Evolutionary conservation across 1,140 invertebrate species (phyloP).

Genomic region (Glossosoma conforme): DNA sequence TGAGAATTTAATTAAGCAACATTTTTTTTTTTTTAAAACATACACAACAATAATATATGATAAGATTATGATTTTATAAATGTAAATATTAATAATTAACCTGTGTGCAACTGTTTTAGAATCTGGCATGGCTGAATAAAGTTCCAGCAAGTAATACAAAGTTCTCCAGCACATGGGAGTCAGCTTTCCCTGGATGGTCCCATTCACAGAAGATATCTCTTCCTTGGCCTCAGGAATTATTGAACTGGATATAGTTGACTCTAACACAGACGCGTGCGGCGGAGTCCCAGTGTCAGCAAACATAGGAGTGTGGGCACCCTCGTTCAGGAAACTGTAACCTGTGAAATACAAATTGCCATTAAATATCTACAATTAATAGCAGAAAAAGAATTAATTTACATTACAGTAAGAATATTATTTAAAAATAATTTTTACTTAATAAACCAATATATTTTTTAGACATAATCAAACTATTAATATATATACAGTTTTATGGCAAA

Average conservation of each 20-base stretch:
- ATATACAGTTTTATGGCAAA: too few species aligned
- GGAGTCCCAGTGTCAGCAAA: constrained; percentile 43
- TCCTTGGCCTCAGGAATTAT: constrained; percentile 26
- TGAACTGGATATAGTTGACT: constrained; percentile 19
- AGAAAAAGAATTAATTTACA: constrained; percentile 3
- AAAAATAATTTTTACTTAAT: too few species aligned
- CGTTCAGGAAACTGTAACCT: constrained; percentile 64
- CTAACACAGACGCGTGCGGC: constrained; percentile 20
- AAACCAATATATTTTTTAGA: too few species aligned
- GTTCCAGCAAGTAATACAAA: constrained; percentile 85
- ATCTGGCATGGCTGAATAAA: constrained; percentile 92
- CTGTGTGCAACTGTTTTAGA: constrained; percentile 78
- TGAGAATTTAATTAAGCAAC: too few species aligned
- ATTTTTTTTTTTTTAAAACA: too few species aligned
- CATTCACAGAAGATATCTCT: constrained; percentile 21
- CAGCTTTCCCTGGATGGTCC: constrained; percentile 33
- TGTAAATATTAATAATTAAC: too few species aligned
- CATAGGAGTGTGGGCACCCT: constrained; percentile 67
- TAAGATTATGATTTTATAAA: too few species aligned
- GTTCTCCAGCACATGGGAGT: constrained; percentile 91
- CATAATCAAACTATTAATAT: too few species aligned
- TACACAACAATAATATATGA: too few species aligned
- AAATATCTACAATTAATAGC: not conserved
- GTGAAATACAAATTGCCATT: constrained; percentile 4
- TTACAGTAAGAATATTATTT: too few species aligned